Conservation (phyloP, 2,888 invertebrate species). For the Gandaritis pyraliata region DNA sequence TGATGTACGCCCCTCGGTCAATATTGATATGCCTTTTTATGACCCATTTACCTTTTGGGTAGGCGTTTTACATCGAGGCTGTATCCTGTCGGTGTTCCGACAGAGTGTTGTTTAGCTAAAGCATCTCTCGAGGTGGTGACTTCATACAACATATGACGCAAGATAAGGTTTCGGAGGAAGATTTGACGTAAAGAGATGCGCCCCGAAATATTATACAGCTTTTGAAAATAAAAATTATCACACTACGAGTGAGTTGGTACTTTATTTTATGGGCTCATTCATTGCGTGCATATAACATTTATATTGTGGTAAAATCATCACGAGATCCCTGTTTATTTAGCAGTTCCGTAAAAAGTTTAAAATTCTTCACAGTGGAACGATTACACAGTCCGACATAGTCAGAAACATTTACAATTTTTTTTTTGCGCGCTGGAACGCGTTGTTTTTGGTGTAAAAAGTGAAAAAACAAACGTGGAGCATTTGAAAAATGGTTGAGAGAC, state of each 20-base stretch:
- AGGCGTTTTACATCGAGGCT: slow-evolving; percentile 32
- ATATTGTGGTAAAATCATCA: slow-evolving; percentile 13
- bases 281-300: slow-evolving; percentile 6
- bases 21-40: slow-evolving; percentile 80
- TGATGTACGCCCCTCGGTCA: slow-evolving; percentile 75
- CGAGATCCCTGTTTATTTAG: background rate
- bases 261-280: background rate
- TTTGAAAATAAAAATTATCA: no score
- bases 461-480: no score
- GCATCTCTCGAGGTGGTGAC: slow-evolving; percentile 6
- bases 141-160: background rate
- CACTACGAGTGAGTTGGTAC: background rate
- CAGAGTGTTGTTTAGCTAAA: slow-evolving; percentile 32
- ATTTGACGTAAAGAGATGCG: no score
- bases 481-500: no score
- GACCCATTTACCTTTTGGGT: slow-evolving; percentile 79
- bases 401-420: slow-evolving; percentile 17
- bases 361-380: slow-evolving; percentile 25
- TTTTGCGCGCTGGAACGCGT: background rate
- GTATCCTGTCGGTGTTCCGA: slow-evolving; percentile 40
- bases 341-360: slow-evolving; percentile 7
- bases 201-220: no score
- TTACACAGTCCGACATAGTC: slow-evolving; percentile 32
- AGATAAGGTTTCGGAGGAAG: no score
- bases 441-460: no score